A percentile compares a stretch with the other conserved stretches of the same genome.
These are phyloP conservation scores for Caenorhabditis uteleia DNA, from an alignment of 2,888 invertebrate species.

Conservation along the genomic window DNA sequence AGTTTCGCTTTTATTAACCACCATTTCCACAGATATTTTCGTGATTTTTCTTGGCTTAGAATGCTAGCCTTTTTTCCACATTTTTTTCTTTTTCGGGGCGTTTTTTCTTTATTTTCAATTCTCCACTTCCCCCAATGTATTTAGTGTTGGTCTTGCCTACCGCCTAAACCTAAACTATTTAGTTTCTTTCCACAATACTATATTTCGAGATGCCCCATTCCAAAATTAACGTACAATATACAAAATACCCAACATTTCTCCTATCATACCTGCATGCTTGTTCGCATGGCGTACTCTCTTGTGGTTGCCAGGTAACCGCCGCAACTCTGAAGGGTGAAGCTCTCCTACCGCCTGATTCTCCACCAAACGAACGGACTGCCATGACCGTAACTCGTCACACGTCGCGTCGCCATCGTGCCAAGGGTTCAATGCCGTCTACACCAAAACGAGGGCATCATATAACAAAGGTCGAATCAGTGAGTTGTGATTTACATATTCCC, in stretches of 20 bases:
- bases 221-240: no score
- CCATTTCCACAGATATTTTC: no score
- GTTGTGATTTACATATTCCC: slow-evolving; percentile 16
- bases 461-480: slow-evolving; percentile 44
- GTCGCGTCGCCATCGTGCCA: slow-evolving; percentile 5
- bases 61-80: no score
- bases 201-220: no score
- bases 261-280: slow-evolving; percentile 36
- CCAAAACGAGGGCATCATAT: slow-evolving; percentile 24
- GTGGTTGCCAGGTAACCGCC: slow-evolving; percentile 51
- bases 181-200: no score
- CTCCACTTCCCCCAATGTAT: no score
- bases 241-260: background rate
- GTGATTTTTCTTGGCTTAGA: no score
- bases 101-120: no score
- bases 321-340: slow-evolving; percentile 57
- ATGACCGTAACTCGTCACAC: slow-evolving; percentile 28
- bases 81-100: no score
- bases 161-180: no score
- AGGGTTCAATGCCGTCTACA: slow-evolving; percentile 13
- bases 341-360: slow-evolving; percentile 44
- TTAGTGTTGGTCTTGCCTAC: no score
- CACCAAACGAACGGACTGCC: slow-evolving; percentile 31
- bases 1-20: no score
- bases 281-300: slow-evolving; percentile 43